Evolutionary conservation across 2,888 invertebrate genomes (phyloP).

Genomic region (Smittia aterrima): DNA sequence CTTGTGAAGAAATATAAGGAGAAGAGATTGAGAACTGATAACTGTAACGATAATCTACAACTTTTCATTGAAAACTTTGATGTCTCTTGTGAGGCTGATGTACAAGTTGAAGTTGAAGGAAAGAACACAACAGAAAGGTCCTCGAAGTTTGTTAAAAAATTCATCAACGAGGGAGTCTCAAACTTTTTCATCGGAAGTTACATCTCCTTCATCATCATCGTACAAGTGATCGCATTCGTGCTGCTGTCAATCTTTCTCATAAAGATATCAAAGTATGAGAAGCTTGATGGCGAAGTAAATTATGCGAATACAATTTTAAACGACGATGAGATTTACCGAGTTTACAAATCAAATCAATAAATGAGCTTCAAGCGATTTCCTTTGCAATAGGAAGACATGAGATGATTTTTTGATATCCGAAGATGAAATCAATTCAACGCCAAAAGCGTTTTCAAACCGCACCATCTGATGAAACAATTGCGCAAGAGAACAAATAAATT

Average conservation of each 20-base stretch:
- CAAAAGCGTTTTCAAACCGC: neutral
- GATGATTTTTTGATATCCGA: too few species aligned
- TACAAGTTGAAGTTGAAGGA: neutral
- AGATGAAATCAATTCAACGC: conserved; percentile 8
- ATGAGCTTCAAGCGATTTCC: neutral
- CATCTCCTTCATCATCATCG: conserved; percentile 10
- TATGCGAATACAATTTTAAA: conserved; percentile 40
- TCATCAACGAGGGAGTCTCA: conserved; percentile 27
- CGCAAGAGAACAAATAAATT: conserved; percentile 22
- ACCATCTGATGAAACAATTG: neutral
- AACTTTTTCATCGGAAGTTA: conserved; percentile 40
- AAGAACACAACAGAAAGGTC: neutral
- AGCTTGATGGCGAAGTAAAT: conserved; percentile 34
- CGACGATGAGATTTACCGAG: conserved; percentile 37
- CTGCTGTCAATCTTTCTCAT: conserved; percentile 30
- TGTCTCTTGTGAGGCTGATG: neutral
- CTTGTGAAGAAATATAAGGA: neutral
- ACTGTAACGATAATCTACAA: conserved; percentile 4
- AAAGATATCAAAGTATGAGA: conserved; percentile 37
- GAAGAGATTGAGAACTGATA: neutral
- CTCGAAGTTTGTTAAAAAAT: neutral
- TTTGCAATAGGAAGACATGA: too few species aligned
- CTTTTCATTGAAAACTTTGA: conserved; percentile 21
- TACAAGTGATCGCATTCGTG: conserved; percentile 22
- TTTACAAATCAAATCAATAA: conserved; percentile 32